Base-by-base conservation (phyloP, 2,113 vertebrate genomes). In the Serinus canaria region DNA sequence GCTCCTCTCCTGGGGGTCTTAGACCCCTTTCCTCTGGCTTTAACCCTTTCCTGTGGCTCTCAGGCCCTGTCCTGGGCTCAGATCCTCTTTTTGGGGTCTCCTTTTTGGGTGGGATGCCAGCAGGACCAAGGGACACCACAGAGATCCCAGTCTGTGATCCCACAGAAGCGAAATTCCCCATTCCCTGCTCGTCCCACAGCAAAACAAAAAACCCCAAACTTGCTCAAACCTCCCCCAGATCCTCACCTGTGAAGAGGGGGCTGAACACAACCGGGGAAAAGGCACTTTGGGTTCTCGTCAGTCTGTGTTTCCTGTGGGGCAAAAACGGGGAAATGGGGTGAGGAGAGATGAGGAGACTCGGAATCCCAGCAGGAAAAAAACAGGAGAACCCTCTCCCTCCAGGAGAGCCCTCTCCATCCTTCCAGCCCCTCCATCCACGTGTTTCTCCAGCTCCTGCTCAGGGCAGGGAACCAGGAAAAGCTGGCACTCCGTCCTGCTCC, bases 221-320 rank as follows among this genome's bases (percentile, higher is more conserved):
- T 1, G 1, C 33, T 1, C 0, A 13, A 31, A 33, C 1, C 16
- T 3, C 11, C 8, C 10, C 10, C 52, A 6, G 14, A 43, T 4
- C 37, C 98, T 99, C 98, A 99, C 99, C 99, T 83, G 99, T 99
- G 98, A 99, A 99, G 92, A 99, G 97, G 47, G 99, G 98, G 97
- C 99, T 98, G 97, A 99, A 99, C 96, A 98, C 98, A 80, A 98
- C 98, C 27, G 99, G 98, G 97, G 98, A 99, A 98, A 99, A 99
- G 98, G 99, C 99, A 99, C 99, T 99, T 98, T 99, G 99, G 95
- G 99, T 99, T 98, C 99, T 98, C 64, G 98, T 99, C 98, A 99
- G 98, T 98, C 98, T 98, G 97, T 98, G 98, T 97, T 98, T 98
- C 98, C 98, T 99, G 74, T 15, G 20, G 92, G 95, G 28, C 13